Percentiles rank a stretch among this genome's conserved stretches.
Evolutionary conservation across 2,888 invertebrate genomes (phyloP).

Genomic region (Leucoma salicis): DNA sequence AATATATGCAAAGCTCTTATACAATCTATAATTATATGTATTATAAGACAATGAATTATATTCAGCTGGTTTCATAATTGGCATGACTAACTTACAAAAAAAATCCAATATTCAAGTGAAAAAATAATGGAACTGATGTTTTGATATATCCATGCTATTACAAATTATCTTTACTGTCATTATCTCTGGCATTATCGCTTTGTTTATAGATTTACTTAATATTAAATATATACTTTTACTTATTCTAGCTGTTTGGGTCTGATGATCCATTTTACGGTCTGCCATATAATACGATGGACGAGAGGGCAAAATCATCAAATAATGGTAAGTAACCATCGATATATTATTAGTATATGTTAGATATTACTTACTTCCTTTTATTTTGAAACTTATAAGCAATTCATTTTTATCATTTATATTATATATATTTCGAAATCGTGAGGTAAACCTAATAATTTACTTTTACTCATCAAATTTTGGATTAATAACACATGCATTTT

Average conservation of each 20-base stretch:
- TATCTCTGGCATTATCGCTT: conserved; percentile 12
- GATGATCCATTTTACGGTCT: conserved; percentile 80
- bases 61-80: conserved; percentile 10
- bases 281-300: conserved; percentile 62
- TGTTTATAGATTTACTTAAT: not conserved
- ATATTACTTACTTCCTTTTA: not conserved
- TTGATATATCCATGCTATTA: conserved; percentile 18
- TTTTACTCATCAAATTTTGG: not conserved
- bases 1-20: not conserved
- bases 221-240: conserved; percentile 2
- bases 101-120: conserved; percentile 1
- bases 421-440: too few relatives aligned
- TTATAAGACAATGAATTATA: conserved; percentile 4
- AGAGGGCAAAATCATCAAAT: conserved; percentile 55
- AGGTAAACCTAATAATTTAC: too few relatives aligned
- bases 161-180: conserved; percentile 24
- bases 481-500: not conserved
- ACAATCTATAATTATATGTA: not conserved
- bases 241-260: conserved; percentile 66
- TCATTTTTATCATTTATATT: not conserved
- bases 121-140: conserved; percentile 1
- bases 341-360: not conserved
- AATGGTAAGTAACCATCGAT: conserved; percentile 58
- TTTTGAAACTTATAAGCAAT: not conserved
- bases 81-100: conserved; percentile 1